phyloP scores from a whole-genome alignment of 2,113 vertebrate species.

The Gopherus flavomarginatus region DNA sequence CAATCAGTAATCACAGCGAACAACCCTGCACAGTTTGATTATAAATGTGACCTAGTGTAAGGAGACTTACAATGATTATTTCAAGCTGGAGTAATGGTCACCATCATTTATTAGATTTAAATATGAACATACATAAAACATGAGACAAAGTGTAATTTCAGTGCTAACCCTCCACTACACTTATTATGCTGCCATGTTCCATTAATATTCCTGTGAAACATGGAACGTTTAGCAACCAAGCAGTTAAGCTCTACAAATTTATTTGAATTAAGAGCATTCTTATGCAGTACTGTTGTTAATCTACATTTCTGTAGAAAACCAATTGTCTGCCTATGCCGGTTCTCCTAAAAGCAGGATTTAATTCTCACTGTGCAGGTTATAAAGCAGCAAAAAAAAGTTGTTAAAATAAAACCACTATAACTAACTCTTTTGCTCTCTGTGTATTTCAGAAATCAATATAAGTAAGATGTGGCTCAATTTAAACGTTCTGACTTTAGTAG shows the following conservation, averaged over 20 bases:
- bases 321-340: background rate
- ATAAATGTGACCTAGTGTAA: background rate
- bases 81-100: accelerated
- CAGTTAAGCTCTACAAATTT: background rate
- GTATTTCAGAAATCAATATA: slow-evolving; percentile 39
- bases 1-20: background rate
- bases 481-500: slow-evolving; percentile 57
- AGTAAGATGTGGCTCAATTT: slow-evolving; percentile 50
- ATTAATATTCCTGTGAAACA: background rate
- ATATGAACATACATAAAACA: background rate
- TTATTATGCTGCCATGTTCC: accelerated
- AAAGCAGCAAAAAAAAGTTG: background rate
- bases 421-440: slow-evolving; percentile 8
- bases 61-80: background rate
- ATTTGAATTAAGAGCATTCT: background rate
- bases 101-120: background rate
- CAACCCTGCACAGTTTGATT: background rate
- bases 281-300: background rate
- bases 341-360: slow-evolving; percentile 46
- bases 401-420: slow-evolving; percentile 21
- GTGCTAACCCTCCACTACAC: background rate
- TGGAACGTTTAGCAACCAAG: accelerated
- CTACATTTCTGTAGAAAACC: slow-evolving; percentile 28
- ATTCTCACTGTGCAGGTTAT: slow-evolving; percentile 49
- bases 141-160: background rate